Evolutionary conservation across 2,888 invertebrate genomes (phyloP), one percentile per base, ranked within the genome.

Genomic region (Thymelicus lineola): DNA sequence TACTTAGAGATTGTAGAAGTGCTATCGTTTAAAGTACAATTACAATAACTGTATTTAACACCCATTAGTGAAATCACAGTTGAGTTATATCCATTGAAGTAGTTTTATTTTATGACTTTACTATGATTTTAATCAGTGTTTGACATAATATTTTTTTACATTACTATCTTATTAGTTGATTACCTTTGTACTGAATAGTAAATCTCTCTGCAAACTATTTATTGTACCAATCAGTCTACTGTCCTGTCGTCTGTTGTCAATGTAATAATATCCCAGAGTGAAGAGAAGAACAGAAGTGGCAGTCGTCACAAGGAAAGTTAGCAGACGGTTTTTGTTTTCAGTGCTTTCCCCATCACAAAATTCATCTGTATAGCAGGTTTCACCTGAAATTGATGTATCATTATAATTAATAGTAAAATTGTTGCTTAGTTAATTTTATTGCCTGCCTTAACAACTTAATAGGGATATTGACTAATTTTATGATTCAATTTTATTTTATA

Each of bases 241-340:
- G 81, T 97, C 97, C 79, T 96, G 95, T 74, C 96, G 95, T 78
- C 94, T 95, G 81, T 96, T 97, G 86, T 97, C 97, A 73, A 97
- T 95, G 77, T 96, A 96, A 84, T 97, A 96, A 87, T 97, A 96
- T 28, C 97, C 96, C 71, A 97, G 94, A 17, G 96, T 95, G 80
- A 97, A 97, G 63, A 97, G 85, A 7, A 97, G 89, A 0, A 96
- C 95, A 0, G 97, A 95, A n/a, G 95, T 87, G 4, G 97, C 96
- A n/a, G 96, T 95, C 61, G 97, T 94, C 14, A 94, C 81, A 45
- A 96, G 88, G 82, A 95, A 96, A 1, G 95, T 93, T 14, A 96
- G 80, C 2, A 95, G 77, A 17, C 95, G 89, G 74, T 94, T 94
- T 70, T 81, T 86, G 20, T 86, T 83, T 7, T 86, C 83, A 15